These are phyloP conservation scores for Apotomis turbidana DNA, from an alignment of 2,888 invertebrate species.

Conservation along the genomic window DNA sequence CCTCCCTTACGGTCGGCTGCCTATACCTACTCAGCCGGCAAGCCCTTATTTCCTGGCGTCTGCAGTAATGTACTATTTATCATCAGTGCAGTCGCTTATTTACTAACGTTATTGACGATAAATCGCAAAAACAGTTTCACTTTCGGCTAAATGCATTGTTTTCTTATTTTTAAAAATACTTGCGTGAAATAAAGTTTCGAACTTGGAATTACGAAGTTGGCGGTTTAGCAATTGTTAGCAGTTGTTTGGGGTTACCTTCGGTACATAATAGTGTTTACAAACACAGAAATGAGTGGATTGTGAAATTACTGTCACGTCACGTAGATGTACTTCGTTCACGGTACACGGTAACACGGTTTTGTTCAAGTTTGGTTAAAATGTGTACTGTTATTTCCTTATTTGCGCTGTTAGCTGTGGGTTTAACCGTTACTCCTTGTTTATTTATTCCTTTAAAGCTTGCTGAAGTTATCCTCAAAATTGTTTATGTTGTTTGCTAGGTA, in stretches of 20 bases:
- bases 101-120: background rate
- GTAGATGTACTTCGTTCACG: conserved; percentile 12
- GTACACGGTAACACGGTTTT: conserved; percentile 3
- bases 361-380: conserved; percentile 5
- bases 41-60: too few species aligned
- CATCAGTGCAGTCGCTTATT: background rate
- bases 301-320: conserved; percentile 45
- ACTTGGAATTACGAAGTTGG: conserved; percentile 7
- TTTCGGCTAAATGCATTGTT: background rate
- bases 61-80: background rate
- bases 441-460: background rate
- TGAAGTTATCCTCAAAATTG: conserved; percentile 10
- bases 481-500: background rate
- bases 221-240: conserved; percentile 21
- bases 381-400: conserved; percentile 26
- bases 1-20: too few species aligned
- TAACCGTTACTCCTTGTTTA: conserved; percentile 11
- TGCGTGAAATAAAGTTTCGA: conserved; percentile 7
- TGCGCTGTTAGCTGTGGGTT: conserved; percentile 3
- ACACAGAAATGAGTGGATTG: conserved; percentile 30
- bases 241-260: conserved; percentile 23
- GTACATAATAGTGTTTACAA: conserved; percentile 32
- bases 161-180: background rate
- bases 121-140: background rate
- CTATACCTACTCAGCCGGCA: too few species aligned